Evolutionary conservation across 1,140 invertebrate genomes (phyloP).

Genomic region (Pentalonia nigronervosa): DNA sequence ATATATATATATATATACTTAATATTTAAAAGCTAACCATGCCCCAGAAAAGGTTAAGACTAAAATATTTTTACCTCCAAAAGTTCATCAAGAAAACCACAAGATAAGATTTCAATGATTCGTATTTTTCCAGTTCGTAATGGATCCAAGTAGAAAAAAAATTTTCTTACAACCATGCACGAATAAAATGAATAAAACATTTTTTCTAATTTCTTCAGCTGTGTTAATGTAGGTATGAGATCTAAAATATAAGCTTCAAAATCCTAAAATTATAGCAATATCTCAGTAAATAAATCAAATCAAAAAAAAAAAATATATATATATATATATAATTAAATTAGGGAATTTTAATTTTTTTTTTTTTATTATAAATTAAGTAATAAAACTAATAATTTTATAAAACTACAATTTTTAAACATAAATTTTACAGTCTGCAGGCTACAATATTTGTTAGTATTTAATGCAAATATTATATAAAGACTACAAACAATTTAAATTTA

Average conservation of each 20-base stretch:
- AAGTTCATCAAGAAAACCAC: constrained; percentile 91
- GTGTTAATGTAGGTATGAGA: constrained; percentile 87
- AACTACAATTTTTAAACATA: not conserved
- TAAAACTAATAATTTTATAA: not conserved
- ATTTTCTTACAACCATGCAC: constrained; percentile 93
- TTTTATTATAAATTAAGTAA: not conserved
- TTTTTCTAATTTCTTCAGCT: constrained; percentile 87
- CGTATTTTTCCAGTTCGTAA: constrained; percentile 85
- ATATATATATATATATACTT: too few relatives aligned
- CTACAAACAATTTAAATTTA: not conserved
- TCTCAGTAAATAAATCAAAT: not conserved
- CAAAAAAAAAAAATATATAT: not conserved
- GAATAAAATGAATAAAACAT: constrained; percentile 97
- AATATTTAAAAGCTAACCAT: not conserved
- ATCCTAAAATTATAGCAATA: constrained; percentile 70
- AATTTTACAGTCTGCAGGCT: not conserved
- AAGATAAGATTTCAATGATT: constrained; percentile 90
- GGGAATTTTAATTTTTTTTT: not conserved
- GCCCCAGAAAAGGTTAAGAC: not conserved
- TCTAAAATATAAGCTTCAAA: constrained; percentile 95
- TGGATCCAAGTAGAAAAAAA: constrained; percentile 94
- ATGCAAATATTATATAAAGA: not conserved
- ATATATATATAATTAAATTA: not conserved
- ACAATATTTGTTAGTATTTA: not conserved
- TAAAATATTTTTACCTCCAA: constrained; percentile 73